phyloP scores from a whole-genome alignment of 2,113 vertebrate species.

The Pterophyllum scalare region DNA sequence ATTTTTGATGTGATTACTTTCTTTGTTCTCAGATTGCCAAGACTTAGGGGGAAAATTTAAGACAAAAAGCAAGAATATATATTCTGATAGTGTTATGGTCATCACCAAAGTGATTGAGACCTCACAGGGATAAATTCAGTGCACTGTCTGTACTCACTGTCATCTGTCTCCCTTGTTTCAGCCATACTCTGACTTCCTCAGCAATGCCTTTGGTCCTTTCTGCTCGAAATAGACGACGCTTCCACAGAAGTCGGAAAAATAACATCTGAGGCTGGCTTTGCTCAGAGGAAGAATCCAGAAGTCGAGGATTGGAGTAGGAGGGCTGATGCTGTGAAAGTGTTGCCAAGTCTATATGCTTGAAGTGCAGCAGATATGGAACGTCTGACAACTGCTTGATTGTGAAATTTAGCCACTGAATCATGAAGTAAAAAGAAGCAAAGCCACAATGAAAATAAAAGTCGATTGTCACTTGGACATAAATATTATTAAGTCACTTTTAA shows the following conservation, averaged over 20 bases:
- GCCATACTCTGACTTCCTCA: background rate
- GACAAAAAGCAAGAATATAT: accelerated
- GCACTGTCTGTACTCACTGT: background rate
- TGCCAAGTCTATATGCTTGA: background rate
- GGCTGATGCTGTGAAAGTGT: background rate
- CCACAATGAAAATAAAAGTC: background rate
- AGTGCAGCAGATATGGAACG: background rate
- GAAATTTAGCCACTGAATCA: background rate
- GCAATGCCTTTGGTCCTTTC: background rate
- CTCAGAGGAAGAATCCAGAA: background rate
- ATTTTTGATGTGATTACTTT: too few species aligned
- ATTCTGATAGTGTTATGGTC: background rate
- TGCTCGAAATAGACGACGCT: background rate
- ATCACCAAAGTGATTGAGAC: background rate
- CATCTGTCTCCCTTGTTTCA: background rate
- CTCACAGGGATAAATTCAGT: too few species aligned
- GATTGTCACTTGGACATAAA: too few species aligned
- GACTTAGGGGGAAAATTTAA: background rate
- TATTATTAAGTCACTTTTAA: too few species aligned
- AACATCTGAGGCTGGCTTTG: background rate
- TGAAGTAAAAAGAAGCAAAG: background rate
- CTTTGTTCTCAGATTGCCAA: background rate
- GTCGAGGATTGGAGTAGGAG: background rate
- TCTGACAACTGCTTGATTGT: background rate
- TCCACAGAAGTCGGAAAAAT: background rate